Percentiles rank a stretch among this genome's conserved stretches.
These are phyloP conservation scores for Drosophila vallismaia DNA, from an alignment of 2,888 invertebrate genomes.

Conservation along the genomic window DNA sequence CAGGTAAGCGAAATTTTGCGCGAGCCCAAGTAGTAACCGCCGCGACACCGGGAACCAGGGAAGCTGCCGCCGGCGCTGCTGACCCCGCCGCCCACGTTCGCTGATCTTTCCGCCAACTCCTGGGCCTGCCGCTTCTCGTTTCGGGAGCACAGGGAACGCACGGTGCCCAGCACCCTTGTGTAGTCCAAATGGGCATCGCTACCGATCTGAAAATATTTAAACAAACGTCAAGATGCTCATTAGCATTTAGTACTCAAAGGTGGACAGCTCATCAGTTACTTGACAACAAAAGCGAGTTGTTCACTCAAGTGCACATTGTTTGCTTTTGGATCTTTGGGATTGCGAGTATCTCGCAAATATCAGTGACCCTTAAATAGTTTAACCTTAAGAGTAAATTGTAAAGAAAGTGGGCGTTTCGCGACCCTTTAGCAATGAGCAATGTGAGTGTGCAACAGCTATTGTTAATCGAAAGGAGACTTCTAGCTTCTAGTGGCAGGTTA, in stretches of 20 bases:
- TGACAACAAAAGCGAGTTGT: not conserved
- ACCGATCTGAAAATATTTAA: constrained; percentile 69
- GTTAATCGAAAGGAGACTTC: not conserved
- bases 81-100: constrained; percentile 55
- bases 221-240: not conserved
- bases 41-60: constrained; percentile 65
- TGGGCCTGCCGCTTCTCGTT: constrained; percentile 85
- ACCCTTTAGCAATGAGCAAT: too few relatives aligned
- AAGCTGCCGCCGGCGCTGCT: constrained; percentile 18
- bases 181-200: constrained; percentile 83
- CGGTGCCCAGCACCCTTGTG: constrained; percentile 85
- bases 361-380: too few relatives aligned
- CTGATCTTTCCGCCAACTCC: constrained; percentile 67
- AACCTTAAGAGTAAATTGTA: too few relatives aligned
- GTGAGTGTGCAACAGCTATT: constrained; percentile 4
- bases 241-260: not conserved
- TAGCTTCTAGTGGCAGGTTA: constrained; percentile 14
- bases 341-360: too few relatives aligned
- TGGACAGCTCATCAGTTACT: not conserved
- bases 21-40: constrained; percentile 83
- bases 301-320: not conserved
- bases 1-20: constrained; percentile 90
- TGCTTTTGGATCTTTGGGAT: not conserved
- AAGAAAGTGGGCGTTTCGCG: too few relatives aligned
- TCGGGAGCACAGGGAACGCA: constrained; percentile 86